These are phyloP conservation scores for Hypocryptadius cinnamomeus DNA, from an alignment of 2,113 vertebrate species.

Conservation along the genomic window DNA sequence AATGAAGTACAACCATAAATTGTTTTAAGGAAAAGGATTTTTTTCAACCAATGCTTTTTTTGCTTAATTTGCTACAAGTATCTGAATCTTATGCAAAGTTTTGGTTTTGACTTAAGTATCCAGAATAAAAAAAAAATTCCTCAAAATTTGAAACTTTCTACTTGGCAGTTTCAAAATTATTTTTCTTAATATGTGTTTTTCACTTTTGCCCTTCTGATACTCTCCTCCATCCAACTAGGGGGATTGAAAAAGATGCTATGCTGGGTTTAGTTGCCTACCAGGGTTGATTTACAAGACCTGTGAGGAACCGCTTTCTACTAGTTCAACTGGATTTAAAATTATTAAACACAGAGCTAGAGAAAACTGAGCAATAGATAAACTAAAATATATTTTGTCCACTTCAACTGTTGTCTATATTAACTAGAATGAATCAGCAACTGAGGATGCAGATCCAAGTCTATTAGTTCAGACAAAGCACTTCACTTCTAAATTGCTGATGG, in stretches of 20 bases:
- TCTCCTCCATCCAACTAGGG: accelerated
- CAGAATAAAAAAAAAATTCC: not conserved
- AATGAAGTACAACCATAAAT: not conserved
- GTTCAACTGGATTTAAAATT: not conserved
- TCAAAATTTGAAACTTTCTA: not conserved
- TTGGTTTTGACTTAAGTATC: not conserved
- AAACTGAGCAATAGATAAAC: not conserved
- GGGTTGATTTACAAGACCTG: not conserved
- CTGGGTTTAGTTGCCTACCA: not conserved
- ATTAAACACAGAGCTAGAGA: not conserved
- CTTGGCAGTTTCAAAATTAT: not conserved
- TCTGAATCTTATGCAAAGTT: not conserved
- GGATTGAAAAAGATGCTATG: not conserved
- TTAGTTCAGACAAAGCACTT: not conserved
- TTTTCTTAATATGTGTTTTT: not conserved
- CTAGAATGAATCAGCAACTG: not conserved
- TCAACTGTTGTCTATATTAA: not conserved
- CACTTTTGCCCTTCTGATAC: not conserved
- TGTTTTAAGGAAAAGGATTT: not conserved
- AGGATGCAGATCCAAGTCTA: not conserved
- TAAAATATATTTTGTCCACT: not conserved
- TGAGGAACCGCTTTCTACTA: not conserved
- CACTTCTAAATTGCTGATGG: not conserved
- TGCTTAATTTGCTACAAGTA: not conserved
- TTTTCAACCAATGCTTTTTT: not conserved